These are phyloP conservation scores for Sander vitreus DNA, from an alignment of 2,113 vertebrate genomes.

Conservation along the genomic window DNA sequence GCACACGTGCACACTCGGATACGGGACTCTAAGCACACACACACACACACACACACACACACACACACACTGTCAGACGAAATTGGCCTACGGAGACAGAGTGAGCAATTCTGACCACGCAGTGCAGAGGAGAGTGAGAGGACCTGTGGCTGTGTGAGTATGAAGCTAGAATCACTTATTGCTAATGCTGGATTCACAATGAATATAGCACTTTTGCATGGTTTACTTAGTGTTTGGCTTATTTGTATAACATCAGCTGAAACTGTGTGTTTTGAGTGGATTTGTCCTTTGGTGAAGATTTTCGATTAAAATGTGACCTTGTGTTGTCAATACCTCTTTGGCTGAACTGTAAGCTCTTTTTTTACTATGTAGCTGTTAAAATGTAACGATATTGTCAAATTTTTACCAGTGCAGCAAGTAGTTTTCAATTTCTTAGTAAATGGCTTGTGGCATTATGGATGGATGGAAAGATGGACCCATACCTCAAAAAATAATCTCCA, in stretches of 20 bases:
- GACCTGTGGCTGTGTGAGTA: conserved; percentile 75
- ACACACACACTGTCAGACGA: conserved; percentile 28
- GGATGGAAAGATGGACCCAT: neutral
- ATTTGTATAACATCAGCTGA: neutral
- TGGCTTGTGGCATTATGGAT: neutral
- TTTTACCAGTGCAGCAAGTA: neutral
- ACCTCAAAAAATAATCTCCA: neutral
- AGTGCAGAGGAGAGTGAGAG: conserved; percentile 50
- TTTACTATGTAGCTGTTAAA: conserved; percentile 46
- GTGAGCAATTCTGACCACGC: conserved; percentile 53
- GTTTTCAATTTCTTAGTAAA: neutral
- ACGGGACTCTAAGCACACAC: conserved; percentile 31
- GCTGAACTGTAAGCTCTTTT: conserved; percentile 43
- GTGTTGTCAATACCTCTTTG: conserved; percentile 27
- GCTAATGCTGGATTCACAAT: neutral
- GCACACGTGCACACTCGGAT: conserved; percentile 50
- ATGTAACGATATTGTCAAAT: conserved; percentile 20
- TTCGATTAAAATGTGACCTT: conserved; percentile 14
- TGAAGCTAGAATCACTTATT: conserved; percentile 3
- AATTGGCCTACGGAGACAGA: conserved; percentile 32
- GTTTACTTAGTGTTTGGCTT: neutral
- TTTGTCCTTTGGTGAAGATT: conserved; percentile 5
- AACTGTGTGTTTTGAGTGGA: neutral
- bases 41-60: conserved; percentile 20
- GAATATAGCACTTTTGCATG: neutral